Conservation (phyloP, 1,140 invertebrate species). For the Tetranychus urticae region DNA sequence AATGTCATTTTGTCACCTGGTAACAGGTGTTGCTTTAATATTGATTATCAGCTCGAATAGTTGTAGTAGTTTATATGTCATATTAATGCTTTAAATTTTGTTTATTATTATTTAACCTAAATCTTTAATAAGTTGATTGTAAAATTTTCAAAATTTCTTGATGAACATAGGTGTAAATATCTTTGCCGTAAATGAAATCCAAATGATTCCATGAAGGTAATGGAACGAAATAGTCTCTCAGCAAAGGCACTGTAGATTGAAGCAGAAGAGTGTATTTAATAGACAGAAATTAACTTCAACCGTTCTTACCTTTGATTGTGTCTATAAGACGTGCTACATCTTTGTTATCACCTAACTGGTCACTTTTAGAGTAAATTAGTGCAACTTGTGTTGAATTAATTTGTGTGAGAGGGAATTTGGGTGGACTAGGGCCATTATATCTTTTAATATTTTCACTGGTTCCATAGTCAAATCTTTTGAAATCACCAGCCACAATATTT, state of each 20-base stretch:
- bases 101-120: too few relatives aligned
- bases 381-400: constrained; percentile 3
- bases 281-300: background rate
- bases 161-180: too few relatives aligned
- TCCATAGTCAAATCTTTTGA: background rate
- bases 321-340: constrained; percentile 1
- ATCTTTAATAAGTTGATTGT: too few relatives aligned
- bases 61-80: too few relatives aligned
- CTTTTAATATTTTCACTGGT: background rate
- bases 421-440: background rate
- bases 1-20: too few relatives aligned
- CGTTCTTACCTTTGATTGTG: background rate
- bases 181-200: background rate
- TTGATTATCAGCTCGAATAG: too few relatives aligned
- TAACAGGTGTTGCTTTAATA: too few relatives aligned
- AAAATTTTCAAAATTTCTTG: too few relatives aligned
- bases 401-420: background rate
- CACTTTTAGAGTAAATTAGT: background rate
- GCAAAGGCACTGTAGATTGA: background rate
- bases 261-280: background rate
- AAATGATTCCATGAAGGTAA: constrained; percentile 2
- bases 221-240: background rate
- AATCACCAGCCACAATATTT: constrained; percentile 8
- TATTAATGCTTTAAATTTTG: too few relatives aligned
- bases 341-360: background rate